Evolutionary conservation across 2,888 invertebrate species (phyloP), one percentile per base, ranked within the genome.

Genomic region (Caenorhabditis angaria): DNA sequence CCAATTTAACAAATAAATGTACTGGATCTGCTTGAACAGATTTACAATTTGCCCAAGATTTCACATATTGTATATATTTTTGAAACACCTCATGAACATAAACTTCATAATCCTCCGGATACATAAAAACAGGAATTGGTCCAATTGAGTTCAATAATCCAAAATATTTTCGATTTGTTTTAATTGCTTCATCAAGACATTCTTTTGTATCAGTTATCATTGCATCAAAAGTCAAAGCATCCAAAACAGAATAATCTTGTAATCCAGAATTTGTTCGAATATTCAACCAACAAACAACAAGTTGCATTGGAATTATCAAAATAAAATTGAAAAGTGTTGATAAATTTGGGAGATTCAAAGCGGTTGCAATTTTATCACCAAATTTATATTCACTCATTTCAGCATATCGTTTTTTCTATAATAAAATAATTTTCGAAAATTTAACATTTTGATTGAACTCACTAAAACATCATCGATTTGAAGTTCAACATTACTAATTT

Each of bases 151-250:
- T 63, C 14, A 78, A 53, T 1, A 68, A 65, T 0, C 29, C 47
- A n/a, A 72, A 27, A 20, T 72, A 78, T 53, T 73, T 65, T 20
- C 60, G 61, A 28, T 78, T 78, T 5, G 73, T 71, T 48, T 72
- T n/a, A 50, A 93, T 92, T 18, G 95, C 94, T 56, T 94, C 92
- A 83, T 92, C 92, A 62, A 97, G 89, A 0, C 94, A 94, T 85
- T 96, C 95, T 73, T 94, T 93, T 77, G 95, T 91, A 89, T 97
- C 96, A 86, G 93, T 92, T 90, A 94, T 93, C 59, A 94, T 88
- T 91, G 85, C 82, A 25, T 83, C 77, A 58, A 84, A 71, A 1
- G 85, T 85, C 8, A 82, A 66, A 22, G 80, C 71, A 57, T 86
- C 86, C 24, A 76, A 68, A 12, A 76, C 58, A 14, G 48, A 60